phyloP scores from a whole-genome alignment of 2,113 vertebrate genomes.

The Dendrocopos noguchii region DNA sequence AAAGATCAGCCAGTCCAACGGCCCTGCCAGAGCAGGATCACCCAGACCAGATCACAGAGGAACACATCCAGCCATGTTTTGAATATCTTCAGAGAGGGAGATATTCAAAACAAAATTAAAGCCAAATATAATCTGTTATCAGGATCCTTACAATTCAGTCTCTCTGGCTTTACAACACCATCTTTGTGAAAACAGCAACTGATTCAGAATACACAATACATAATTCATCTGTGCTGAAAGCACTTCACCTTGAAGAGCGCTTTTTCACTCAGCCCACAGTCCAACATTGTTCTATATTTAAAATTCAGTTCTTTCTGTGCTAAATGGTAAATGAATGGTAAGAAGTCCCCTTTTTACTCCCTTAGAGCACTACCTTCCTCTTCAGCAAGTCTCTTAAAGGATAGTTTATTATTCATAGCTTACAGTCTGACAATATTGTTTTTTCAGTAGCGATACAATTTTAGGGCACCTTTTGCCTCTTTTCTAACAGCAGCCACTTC shows the following conservation, averaged over 20 bases:
- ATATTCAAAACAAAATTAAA: background rate
- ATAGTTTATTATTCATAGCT: background rate
- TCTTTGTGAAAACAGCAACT: background rate
- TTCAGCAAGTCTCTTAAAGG: background rate
- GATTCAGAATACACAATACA: background rate
- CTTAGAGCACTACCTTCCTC: background rate
- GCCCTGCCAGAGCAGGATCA: too few species aligned
- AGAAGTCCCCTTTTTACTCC: background rate
- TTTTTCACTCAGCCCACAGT: background rate
- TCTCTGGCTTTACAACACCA: background rate
- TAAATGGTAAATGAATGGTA: background rate
- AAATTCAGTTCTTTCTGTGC: background rate
- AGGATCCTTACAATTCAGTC: background rate
- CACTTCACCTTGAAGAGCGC: constrained; percentile 7
- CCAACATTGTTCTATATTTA: background rate
- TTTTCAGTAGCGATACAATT: background rate
- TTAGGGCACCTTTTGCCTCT: background rate
- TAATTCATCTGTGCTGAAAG: background rate
- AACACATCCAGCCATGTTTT: too few species aligned
- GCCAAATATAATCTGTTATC: background rate
- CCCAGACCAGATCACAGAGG: too few species aligned
- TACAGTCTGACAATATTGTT: background rate
- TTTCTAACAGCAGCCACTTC: background rate
- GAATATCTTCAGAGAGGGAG: too few species aligned
- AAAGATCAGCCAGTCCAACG: too few species aligned